Base-by-base conservation (phyloP, 1,140 invertebrate species). In the Calosoma granatense region DNA sequence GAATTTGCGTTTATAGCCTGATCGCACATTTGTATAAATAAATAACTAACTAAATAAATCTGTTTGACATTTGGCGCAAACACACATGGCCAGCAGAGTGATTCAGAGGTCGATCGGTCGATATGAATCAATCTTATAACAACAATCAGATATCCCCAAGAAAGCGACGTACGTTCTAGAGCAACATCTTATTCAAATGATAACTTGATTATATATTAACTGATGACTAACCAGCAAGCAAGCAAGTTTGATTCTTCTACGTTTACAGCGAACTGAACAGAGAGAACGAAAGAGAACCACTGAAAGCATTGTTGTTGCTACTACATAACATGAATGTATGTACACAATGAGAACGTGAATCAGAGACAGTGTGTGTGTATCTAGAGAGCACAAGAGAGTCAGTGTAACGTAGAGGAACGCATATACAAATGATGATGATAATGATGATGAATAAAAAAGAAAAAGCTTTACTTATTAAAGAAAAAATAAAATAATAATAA, bases 21-120 rank as follows among this genome's bases (percentile, higher is more conserved):
- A 47, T 47, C 41, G 41, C 41, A 47, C 41, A 47, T 47, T 47
- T 47, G 15, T 47, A 47, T 47, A 47, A 47, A 47, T n/a, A 36
- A 36, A 36, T n/a, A n/a, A n/a, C 26, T 30, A 14, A 30, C 26
- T 30, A 14, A 6, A 6, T 30, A 30, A 30, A 30, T 6, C 4
- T 14, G 6, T 30, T 30, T 30, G 26, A 30, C 26, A 30, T 30
- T 14, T 6, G 14, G 26, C n/a, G n/a, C n/a, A n/a, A n/a, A n/a
- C n/a, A n/a, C n/a, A n/a, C n/a, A n/a, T n/a, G n/a, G n/a, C n/a
- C n/a, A n/a, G n/a, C n/a, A n/a, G n/a, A n/a, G n/a, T n/a, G n/a
- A 6, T 30, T 30, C 26, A 30, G 14, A 30, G 26, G 26, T 30
- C n/a, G 14, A 6, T 30, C 26, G 26, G 14, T 30, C 14, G 4